Base-by-base conservation (phyloP, 2,888 invertebrate genomes). In the Dione vanillae region DNA sequence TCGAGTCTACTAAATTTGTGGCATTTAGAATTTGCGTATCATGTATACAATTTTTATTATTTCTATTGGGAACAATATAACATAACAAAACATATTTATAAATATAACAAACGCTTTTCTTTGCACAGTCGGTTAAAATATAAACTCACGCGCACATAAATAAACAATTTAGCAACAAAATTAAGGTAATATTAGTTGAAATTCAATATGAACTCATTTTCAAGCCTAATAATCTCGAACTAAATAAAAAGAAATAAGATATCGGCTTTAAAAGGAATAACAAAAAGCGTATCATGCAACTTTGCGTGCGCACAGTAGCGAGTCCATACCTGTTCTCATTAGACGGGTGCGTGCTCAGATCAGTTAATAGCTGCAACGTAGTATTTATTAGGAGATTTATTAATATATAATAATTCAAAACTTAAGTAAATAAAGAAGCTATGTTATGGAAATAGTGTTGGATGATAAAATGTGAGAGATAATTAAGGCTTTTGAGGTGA, bases 231-330 rank as follows among this genome's bases (percentile, higher is more conserved):
- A 76, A 76, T 76, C 70, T 66, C 65, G 62, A 62, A 67, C 37
- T 41, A 65, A 70, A 73, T 70, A 67, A 49, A 65, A 61, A 35
- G 41, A 68, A 68, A 67, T 43, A 67, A 65, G 41, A 49, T 64
- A 68, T 67, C 43, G 43, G 45, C 45, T n/a, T 43, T 61, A 49
- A 64, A 71, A 68, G 59, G 64, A 56, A 16, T 56, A 56, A 56
- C 70, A 66, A 68, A 70, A 74, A 69, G 52, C 69, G 69, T 67
- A 75, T 75, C 92, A 92, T 90, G 92, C 92, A 84, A 92, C 83
- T 85, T 92, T 83, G 92, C 91, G 91, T 92, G 90, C 82, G 82
- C 73, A 78, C 77, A 76, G 78, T 79, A 82, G 81, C 79, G 73
- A 73, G 71, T 67, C 73, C 62, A 67, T 67, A 70, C 69, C 65